Evolutionary conservation across 2,797 vertebrate genomes (phyloP).

Genomic region (Paratrypauchen microcephalus): DNA sequence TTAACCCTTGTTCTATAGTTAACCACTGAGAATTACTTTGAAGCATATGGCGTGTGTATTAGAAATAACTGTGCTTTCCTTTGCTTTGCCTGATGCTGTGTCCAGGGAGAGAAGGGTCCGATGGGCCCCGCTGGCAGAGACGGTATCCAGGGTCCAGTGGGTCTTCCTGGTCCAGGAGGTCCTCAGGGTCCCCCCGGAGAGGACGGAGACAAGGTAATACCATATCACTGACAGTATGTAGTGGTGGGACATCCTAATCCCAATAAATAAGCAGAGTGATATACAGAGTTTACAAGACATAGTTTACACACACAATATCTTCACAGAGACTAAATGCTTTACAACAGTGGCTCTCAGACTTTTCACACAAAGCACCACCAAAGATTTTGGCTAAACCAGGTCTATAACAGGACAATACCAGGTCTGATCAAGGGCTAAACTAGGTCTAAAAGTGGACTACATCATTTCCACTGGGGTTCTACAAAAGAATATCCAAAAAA

Average conservation of each 20-base stretch:
- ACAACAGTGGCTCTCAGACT: too few species aligned
- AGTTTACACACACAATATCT: not conserved
- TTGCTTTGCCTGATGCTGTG: constrained; percentile 3
- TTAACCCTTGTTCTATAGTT: not conserved
- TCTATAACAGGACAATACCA: too few species aligned
- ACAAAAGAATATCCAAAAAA: too few species aligned
- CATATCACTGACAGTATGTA: too few species aligned
- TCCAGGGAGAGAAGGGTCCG: constrained; percentile 96
- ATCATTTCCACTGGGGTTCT: too few species aligned
- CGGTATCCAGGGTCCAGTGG: constrained; percentile 94
- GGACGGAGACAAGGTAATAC: constrained; percentile 92
- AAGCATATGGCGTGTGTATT: not conserved
- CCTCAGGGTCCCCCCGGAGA: constrained; percentile 97
- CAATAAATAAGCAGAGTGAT: too few species aligned
- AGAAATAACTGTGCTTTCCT: not conserved
- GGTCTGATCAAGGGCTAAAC: too few species aligned
- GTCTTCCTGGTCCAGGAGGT: constrained; percentile 93
- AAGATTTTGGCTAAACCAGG: too few species aligned
- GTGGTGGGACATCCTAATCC: too few species aligned
- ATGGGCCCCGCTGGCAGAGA: constrained; percentile 94
- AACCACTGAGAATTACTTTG: too few species aligned
- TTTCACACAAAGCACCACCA: too few species aligned
- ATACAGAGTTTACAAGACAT: not conserved
- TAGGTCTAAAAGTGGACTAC: too few species aligned
- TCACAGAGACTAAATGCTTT: not conserved